Evolutionary conservation across 2,888 invertebrate genomes (phyloP).

Genomic region (Chrysolina oricalcia): DNA sequence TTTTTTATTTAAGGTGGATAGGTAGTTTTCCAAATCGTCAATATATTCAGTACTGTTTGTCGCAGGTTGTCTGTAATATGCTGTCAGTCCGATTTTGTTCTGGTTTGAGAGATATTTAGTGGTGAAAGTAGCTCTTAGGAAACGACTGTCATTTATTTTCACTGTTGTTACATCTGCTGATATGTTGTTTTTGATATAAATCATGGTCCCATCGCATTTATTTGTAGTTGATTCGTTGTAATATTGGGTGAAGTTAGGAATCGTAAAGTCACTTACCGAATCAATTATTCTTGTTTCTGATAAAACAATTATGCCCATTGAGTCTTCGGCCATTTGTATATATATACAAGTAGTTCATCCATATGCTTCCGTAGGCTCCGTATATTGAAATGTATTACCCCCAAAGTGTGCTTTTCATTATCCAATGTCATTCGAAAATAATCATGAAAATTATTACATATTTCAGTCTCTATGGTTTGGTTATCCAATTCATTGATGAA

Average conservation of each 20-base stretch:
- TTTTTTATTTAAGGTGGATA: slow-evolving; percentile 14
- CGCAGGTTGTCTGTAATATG: background rate
- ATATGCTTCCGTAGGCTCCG: slow-evolving; percentile 22
- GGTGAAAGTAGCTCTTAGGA: slow-evolving; percentile 29
- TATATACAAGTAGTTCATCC: slow-evolving; percentile 29
- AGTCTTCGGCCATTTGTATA: slow-evolving; percentile 14
- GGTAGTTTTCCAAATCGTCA: slow-evolving; percentile 13
- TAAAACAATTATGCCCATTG: slow-evolving; percentile 16
- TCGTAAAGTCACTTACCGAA: slow-evolving; percentile 23
- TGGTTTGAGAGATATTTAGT: background rate
- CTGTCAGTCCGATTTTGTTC: slow-evolving; percentile 10
- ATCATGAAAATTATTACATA: slow-evolving; percentile 16
- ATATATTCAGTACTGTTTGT: background rate
- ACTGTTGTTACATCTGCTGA: too few species aligned
- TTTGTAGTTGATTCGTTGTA: slow-evolving; percentile 26
- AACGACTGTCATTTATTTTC: slow-evolving; percentile 20
- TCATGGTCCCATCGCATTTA: too few species aligned
- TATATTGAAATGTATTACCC: slow-evolving; percentile 30
- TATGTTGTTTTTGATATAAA: too few species aligned
- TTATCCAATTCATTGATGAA: slow-evolving; percentile 5
- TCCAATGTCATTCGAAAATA: background rate
- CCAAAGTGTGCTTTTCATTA: slow-evolving; percentile 6
- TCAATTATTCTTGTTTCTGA: slow-evolving; percentile 32
- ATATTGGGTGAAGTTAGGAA: slow-evolving; percentile 26
- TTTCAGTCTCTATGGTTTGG: slow-evolving; percentile 9